These are phyloP conservation scores for Magallana angulata DNA, from an alignment of 1,140 invertebrate genomes.

Conservation along the genomic window DNA sequence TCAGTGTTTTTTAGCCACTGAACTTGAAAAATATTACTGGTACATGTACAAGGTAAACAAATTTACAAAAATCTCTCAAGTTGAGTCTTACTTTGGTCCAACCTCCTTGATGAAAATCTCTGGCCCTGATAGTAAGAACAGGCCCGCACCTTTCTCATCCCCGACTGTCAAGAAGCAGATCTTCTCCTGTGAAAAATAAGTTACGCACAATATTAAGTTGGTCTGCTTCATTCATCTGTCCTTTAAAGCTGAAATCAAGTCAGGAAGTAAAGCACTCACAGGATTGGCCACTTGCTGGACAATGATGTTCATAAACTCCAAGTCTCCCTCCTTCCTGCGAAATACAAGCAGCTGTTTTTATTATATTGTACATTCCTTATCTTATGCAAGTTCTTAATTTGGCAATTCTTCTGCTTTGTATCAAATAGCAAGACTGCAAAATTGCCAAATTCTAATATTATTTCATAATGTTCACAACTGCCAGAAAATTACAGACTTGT, in stretches of 20 bases:
- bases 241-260: background rate
- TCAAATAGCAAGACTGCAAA: too few relatives aligned
- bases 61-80: constrained; percentile 60
- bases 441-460: too few relatives aligned
- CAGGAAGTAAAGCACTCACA: constrained; percentile 76
- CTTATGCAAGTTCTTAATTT: too few relatives aligned
- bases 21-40: too few relatives aligned
- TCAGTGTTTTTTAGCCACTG: too few relatives aligned
- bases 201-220: background rate
- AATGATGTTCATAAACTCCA: constrained; percentile 86
- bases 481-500: too few relatives aligned
- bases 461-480: too few relatives aligned
- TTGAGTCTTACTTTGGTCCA: constrained; percentile 68
- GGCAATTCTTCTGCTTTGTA: too few relatives aligned
- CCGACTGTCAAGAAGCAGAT: constrained; percentile 84
- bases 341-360: background rate
- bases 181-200: constrained; percentile 4
- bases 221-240: too few relatives aligned
- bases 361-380: too few relatives aligned
- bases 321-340: constrained; percentile 87
- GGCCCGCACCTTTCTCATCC: constrained; percentile 84
- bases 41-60: too few relatives aligned
- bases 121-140: constrained; percentile 82
- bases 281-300: constrained; percentile 82
- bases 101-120: constrained; percentile 66